Evolutionary conservation across 2,888 invertebrate species (phyloP), one percentile per base, ranked within the genome.

Genomic region (Andrena bicolor): DNA sequence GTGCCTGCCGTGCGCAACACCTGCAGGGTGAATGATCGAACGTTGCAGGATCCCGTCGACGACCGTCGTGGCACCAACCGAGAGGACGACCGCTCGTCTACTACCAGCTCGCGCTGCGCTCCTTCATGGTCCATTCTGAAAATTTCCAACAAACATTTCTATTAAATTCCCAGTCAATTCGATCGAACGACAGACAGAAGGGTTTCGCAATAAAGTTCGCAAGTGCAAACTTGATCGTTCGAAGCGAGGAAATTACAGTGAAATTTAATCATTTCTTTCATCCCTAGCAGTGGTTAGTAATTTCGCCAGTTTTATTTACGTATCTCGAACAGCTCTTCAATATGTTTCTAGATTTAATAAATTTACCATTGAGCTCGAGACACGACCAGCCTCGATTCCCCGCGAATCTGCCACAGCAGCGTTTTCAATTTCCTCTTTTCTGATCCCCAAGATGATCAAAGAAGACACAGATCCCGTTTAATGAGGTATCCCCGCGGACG

Each of bases 91-190:
- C 78, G 81, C 77, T 86, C 88, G 80, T 88, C 88, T 85, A 79
- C 84, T 86, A 89, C 89, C 87, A 88, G 76, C 83, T 82, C 69
- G 83, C 82, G 75, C 79, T 78, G 58, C 72, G 76, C 84, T 80
- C 85, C 83, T 68, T 90, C 92, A 91, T 91, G 82, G 87, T 92
- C 92, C 92, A 92, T 92, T 87, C 92, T 92, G 88, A 30, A 84
- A 88, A 58, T 61, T 4, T 64, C 82, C n/a, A 23, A 75, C 71
- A 51, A 53, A 10, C 2, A n/a, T 20, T 56, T 16, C 28, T 10
- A 4, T 77, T 51, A 60, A 16, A 10, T n/a, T 61, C 16, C 0
- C 16, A 3, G 26, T 0, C 2, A 16, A 53, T 28, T 68, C 28
- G 13, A 41, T 13, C 5, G 5, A 41, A 41, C 5, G 41, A 5